Percentiles rank a stretch among this genome's conserved stretches.
Conservation (phyloP, 2,113 vertebrate genomes). For the Podiceps cristatus region DNA sequence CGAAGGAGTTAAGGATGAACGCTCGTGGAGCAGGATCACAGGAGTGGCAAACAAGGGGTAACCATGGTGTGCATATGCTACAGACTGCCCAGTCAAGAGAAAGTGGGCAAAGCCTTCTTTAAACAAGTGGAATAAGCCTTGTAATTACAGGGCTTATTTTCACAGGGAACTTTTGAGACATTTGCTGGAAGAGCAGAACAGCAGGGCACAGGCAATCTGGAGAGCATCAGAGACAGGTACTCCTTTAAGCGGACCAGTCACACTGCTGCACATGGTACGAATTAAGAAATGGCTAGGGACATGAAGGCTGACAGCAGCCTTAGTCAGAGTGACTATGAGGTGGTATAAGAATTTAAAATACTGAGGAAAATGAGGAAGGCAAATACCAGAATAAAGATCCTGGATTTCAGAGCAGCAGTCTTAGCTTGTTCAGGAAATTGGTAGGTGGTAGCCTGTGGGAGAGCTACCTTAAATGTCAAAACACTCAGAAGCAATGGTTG, state of each 20-base stretch:
- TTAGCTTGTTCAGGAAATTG: not conserved
- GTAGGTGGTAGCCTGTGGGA: not conserved
- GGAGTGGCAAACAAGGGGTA: not conserved
- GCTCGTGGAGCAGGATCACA: not conserved
- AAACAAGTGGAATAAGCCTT: not conserved
- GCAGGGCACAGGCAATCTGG: not conserved
- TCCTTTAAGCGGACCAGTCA: not conserved
- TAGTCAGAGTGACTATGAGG: not conserved
- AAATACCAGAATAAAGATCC: not conserved
- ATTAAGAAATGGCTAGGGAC: not conserved
- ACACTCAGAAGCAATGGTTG: not conserved
- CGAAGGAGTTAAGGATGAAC: not conserved
- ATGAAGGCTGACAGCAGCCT: not conserved
- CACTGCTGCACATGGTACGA: not conserved
- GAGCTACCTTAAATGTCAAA: not conserved
- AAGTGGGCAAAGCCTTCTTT: not conserved
- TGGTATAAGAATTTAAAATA: not conserved
- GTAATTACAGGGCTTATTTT: not conserved
- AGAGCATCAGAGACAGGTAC: not conserved
- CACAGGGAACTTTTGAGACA: not conserved
- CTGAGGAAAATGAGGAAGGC: not conserved
- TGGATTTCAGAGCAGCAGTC: not conserved
- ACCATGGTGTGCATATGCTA: not conserved
- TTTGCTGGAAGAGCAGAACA: not conserved
- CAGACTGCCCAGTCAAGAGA: not conserved